phyloP scores from a whole-genome alignment of 1,140 invertebrate genomes.

The Drosophila repleta region DNA sequence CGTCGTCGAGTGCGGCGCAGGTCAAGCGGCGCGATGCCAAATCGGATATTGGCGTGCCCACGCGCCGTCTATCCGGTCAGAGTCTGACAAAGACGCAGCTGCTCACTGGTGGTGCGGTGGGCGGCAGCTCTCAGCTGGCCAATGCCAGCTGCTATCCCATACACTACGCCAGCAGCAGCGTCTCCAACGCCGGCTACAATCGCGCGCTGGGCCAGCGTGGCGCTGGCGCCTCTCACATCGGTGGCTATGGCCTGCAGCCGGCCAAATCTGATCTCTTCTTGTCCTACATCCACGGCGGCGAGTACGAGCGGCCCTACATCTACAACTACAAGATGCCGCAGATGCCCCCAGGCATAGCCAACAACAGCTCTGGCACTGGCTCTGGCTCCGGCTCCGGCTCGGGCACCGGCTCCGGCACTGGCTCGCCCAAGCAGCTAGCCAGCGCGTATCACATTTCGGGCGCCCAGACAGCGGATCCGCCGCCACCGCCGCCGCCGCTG shows the following conservation, averaged over 20 bases:
- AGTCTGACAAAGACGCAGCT: constrained; percentile 78
- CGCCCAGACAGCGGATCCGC: constrained; percentile 78
- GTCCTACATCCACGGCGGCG: constrained; percentile 77
- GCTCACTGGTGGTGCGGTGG: constrained; percentile 52
- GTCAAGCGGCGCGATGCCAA: constrained; percentile 78
- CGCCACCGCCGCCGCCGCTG: constrained; percentile 62
- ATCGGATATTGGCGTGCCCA: constrained; percentile 82
- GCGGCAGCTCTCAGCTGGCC: constrained; percentile 58
- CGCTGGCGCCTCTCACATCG: constrained; percentile 3
- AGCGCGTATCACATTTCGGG: constrained; percentile 82
- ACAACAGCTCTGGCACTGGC: constrained; percentile 24
- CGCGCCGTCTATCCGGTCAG: constrained; percentile 73
- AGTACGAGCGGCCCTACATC: constrained; percentile 78
- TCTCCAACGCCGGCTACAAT: constrained; percentile 49
- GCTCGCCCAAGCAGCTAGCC: constrained; percentile 62
- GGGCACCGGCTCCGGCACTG: constrained; percentile 22
- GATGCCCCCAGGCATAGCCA: constrained; percentile 59
- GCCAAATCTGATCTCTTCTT: constrained; percentile 83
- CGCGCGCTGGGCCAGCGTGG: constrained; percentile 55
- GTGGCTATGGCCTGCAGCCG: constrained; percentile 68
- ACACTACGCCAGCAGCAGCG: constrained; percentile 65
- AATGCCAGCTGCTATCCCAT: constrained; percentile 73
- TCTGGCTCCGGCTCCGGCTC: constrained; percentile 1
- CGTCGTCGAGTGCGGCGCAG: constrained; percentile 46
- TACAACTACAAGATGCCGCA: constrained; percentile 83